Evolutionary conservation across 1,140 invertebrate species (phyloP).

Genomic region (Cheumatopsyche charites): DNA sequence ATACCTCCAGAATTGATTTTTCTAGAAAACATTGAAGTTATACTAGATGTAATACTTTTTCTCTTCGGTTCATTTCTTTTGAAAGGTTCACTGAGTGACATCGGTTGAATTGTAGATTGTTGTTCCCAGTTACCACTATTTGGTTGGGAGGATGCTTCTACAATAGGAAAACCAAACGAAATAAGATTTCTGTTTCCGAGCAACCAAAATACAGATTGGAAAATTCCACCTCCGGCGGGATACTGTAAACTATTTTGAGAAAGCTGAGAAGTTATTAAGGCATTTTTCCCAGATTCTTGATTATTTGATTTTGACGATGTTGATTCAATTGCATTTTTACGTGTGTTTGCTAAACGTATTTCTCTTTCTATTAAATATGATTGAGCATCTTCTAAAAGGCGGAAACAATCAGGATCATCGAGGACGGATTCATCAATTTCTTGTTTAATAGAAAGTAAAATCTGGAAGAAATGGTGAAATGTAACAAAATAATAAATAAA

Average conservation of each 20-base stretch:
- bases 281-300: conserved; percentile 22
- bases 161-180: conserved; percentile 8
- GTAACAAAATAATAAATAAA: neutral
- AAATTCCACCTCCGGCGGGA: conserved; percentile 30
- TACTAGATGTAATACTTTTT: conserved; percentile 72
- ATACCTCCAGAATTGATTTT: conserved; percentile 56
- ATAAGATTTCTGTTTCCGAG: neutral
- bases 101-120: conserved; percentile 42
- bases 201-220: neutral
- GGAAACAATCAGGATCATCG: conserved; percentile 71
- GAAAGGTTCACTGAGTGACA: conserved; percentile 57
- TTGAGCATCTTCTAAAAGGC: conserved; percentile 75
- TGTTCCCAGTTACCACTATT: conserved; percentile 45
- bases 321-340: conserved; percentile 66
- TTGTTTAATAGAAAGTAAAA: conserved; percentile 82
- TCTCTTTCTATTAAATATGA: conserved; percentile 78
- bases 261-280: conserved; percentile 25
- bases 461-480: conserved; percentile 61
- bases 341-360: conserved; percentile 71
- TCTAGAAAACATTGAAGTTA: conserved; percentile 75
- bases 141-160: conserved; percentile 41
- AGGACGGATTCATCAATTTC: conserved; percentile 81
- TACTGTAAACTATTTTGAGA: conserved; percentile 33
- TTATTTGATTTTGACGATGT: conserved; percentile 44
- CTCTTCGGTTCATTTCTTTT: conserved; percentile 70